phyloP scores from a whole-genome alignment of 2,113 vertebrate species.

The Phalacrocorax brasilianus region DNA sequence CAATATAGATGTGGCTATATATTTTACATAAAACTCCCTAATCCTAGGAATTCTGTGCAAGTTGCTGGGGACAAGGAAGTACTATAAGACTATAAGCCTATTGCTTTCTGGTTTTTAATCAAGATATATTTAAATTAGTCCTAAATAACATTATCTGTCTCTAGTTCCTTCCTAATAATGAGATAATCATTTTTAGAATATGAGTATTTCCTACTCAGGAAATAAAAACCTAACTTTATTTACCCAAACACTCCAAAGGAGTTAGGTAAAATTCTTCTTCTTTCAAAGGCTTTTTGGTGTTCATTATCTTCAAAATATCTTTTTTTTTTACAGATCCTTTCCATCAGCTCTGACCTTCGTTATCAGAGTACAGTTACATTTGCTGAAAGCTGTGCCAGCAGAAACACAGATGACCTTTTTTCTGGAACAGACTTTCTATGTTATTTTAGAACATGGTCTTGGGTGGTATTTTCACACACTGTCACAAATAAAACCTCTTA shows the following conservation, averaged over 20 bases:
- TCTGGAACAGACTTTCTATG: neutral
- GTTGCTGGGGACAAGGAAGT: accelerated
- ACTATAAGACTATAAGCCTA: neutral
- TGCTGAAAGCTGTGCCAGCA: neutral
- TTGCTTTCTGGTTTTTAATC: accelerated
- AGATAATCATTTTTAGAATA: neutral
- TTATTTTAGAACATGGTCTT: neutral
- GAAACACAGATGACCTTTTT: neutral
- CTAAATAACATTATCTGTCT: neutral
- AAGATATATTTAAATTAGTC: neutral
- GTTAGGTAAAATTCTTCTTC: neutral
- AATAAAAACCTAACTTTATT: neutral
- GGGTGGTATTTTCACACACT: neutral
- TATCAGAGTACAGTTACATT: neutral
- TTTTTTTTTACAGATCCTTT: neutral
- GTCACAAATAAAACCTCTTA: neutral
- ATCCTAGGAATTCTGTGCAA: neutral
- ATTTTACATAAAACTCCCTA: neutral
- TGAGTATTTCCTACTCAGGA: neutral
- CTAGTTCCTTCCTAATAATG: neutral
- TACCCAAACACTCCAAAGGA: neutral
- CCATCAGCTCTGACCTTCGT: neutral
- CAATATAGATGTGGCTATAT: neutral
- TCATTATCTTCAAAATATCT: neutral
- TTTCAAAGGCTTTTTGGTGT: neutral